Percentiles rank a stretch among this genome's conserved stretches.
phyloP scores from a whole-genome alignment of 1,140 invertebrate species.

The Marisa cornuarietis region DNA sequence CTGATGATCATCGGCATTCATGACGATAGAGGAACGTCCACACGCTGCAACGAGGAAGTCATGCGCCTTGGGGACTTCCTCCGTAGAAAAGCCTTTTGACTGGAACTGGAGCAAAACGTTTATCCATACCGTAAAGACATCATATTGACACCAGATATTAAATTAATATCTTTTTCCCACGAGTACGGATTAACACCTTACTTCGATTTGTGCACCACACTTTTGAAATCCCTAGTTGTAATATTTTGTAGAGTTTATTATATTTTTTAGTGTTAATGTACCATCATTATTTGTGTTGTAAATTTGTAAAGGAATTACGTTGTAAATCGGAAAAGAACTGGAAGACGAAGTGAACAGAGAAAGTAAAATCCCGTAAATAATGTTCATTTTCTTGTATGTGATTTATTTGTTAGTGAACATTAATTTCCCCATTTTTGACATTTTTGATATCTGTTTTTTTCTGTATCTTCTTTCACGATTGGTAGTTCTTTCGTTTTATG shows the following conservation, averaged over 20 bases:
- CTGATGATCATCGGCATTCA: slow-evolving; percentile 37
- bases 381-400: no score
- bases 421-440: no score
- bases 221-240: not conserved
- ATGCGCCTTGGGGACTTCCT: slow-evolving; percentile 45
- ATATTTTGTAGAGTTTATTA: not conserved
- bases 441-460: no score
- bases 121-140: not conserved
- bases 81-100: slow-evolving; percentile 30
- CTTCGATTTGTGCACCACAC: not conserved
- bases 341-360: no score
- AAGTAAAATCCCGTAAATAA: no score
- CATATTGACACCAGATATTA: not conserved
- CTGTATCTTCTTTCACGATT: no score
- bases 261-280: not conserved
- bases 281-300: not conserved
- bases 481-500: no score
- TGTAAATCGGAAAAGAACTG: no score
- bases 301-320: no score
- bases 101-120: not conserved
- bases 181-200: not conserved
- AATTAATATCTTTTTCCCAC: not conserved
- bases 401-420: no score
- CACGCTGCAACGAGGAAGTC: slow-evolving; percentile 42
- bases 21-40: slow-evolving; percentile 25